phyloP scores from a whole-genome alignment of 2,888 invertebrate species.

The Escarpia spicata region DNA sequence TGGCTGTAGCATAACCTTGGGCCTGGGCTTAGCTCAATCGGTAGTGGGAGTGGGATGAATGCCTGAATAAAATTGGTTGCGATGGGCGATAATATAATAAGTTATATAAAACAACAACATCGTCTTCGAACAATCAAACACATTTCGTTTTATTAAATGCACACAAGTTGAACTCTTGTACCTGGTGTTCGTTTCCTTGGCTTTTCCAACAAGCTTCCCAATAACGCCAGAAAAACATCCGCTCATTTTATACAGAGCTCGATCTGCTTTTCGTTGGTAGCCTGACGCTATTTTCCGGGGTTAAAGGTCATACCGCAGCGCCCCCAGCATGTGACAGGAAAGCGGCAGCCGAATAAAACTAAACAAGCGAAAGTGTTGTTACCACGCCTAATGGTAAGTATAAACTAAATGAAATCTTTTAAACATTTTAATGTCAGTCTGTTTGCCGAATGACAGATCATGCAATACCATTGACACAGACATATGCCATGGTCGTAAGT shows the following conservation, averaged over 20 bases:
- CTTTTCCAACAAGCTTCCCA: slow-evolving; percentile 6
- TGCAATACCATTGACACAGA: no score
- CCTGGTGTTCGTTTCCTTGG: slow-evolving; percentile 2
- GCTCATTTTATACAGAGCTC: background rate
- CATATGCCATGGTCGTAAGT: no score
- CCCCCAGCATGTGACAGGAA: background rate
- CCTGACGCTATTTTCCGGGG: background rate
- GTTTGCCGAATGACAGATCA: background rate
- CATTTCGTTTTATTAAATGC: background rate
- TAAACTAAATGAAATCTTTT: background rate
- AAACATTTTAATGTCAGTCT: background rate
- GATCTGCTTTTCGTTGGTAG: background rate
- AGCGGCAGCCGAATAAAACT: background rate
- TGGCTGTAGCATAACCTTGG: no score
- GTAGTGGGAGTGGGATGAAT: background rate
- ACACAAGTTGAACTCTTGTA: background rate
- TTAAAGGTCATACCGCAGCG: background rate
- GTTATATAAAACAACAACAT: background rate
- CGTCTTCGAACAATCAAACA: background rate
- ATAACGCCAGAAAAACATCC: slow-evolving; percentile 16
- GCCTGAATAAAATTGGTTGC: background rate
- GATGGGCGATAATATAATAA: background rate
- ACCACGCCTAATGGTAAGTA: background rate
- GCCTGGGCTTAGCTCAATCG: no score
- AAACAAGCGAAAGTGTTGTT: background rate